A percentile compares a stretch with the other conserved stretches of the same genome.
Conservation (phyloP, 2,888 invertebrate species). For the Conomelus anceps region DNA sequence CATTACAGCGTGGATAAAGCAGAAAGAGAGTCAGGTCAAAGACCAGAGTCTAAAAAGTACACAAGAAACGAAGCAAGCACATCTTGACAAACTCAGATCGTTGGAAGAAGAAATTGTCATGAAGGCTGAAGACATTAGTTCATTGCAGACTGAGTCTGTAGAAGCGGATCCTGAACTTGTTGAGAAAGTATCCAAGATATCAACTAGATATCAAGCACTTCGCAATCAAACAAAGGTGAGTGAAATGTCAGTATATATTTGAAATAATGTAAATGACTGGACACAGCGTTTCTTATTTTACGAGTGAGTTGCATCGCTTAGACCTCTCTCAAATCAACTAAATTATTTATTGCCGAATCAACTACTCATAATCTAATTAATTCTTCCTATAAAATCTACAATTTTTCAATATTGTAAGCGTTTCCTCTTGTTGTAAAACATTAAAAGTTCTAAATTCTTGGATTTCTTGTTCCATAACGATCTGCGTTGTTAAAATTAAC, state of each 20-base stretch:
- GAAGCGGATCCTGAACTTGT: constrained; percentile 70
- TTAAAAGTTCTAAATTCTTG: no score
- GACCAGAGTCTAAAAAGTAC: constrained; percentile 84
- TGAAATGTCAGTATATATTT: not conserved
- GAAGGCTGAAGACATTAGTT: constrained; percentile 61
- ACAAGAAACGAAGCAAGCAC: constrained; percentile 70
- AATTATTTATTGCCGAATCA: no score
- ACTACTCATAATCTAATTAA: no score
- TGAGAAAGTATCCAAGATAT: constrained; percentile 66
- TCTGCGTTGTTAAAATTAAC: no score
- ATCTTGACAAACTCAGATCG: constrained; percentile 67
- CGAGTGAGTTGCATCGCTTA: no score
- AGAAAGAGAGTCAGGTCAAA: constrained; percentile 76
- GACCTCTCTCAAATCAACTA: no score
- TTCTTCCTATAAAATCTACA: no score
- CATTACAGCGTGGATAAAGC: constrained; percentile 76
- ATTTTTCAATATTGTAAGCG: no score
- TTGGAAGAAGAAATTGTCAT: constrained; percentile 63
- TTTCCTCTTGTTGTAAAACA: no score
- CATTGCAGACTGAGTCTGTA: constrained; percentile 61
- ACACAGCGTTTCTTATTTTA: no score
- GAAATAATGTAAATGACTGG: not conserved
- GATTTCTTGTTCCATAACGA: no score
- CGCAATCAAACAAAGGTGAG: constrained; percentile 63
- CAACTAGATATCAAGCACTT: constrained; percentile 73